A percentile compares a stretch with the other conserved stretches of the same genome.
These are phyloP conservation scores for Palythoa caribaeorum DNA, from an alignment of 92 coral and sea anemone genomes.

Conservation along the genomic window DNA sequence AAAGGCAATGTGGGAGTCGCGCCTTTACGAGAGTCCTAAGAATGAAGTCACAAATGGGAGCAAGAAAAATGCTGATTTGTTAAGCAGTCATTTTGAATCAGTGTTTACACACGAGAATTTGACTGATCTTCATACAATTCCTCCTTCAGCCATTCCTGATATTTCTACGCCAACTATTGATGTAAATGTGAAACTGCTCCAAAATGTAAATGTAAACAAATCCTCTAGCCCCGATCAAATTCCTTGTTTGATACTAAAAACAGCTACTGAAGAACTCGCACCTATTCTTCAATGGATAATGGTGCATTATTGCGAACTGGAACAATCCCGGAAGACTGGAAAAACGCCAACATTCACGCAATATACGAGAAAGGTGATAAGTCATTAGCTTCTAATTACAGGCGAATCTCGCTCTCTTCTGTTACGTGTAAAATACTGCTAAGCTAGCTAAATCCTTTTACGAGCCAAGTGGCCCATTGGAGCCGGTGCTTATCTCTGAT, in stretches of 20 bases:
- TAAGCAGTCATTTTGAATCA: background rate
- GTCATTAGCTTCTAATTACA: constrained; percentile 31
- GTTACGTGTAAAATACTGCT: constrained; percentile 28
- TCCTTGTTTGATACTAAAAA: constrained; percentile 24
- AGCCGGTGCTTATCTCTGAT: too few species aligned
- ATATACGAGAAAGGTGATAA: background rate
- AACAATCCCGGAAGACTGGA: constrained; percentile 43
- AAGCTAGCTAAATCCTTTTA: too few species aligned
- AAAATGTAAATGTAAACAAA: constrained; percentile 35
- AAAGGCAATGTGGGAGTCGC: too few species aligned
- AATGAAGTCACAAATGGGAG: constrained; percentile 13
- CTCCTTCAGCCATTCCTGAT: constrained; percentile 48
- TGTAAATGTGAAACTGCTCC: constrained; percentile 41
- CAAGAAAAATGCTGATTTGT: background rate
- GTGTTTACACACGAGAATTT: background rate
- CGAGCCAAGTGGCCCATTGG: too few species aligned
- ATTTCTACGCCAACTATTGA: constrained; percentile 26
- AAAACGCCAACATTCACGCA: constrained; percentile 37
- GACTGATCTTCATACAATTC: constrained; percentile 19
- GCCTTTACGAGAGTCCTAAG: background rate
- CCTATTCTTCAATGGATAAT: too few species aligned
- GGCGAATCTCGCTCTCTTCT: constrained; percentile 28
- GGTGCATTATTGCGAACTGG: constrained; percentile 4
- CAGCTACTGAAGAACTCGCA: too few species aligned
- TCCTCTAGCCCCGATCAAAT: constrained; percentile 49